Base-by-base conservation (phyloP, 2,888 invertebrate species). In the Glomeris marginata region DNA sequence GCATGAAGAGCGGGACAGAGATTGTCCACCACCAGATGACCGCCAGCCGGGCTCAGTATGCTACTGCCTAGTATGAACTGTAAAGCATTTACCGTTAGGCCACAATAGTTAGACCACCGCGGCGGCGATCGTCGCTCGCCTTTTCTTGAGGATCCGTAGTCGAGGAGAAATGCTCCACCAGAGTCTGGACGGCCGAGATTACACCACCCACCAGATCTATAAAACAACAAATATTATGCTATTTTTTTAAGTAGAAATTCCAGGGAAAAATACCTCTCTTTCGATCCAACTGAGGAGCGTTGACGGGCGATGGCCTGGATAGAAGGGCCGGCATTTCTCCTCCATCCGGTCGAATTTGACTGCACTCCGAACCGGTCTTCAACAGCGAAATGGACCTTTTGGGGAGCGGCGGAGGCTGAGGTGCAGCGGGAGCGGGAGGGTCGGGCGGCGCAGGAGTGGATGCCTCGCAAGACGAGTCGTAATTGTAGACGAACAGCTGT, bases 1-100 rank as follows among this genome's bases (percentile, higher is more conserved):
- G 82, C 80, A 59, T 86, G 84, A 35, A 92, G 69, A 10, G 88
- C 82, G 1, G 88, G 86, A 63, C 88, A 88, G 37, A 91, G 69
- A 42, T 76, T 76, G 48, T 78, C 78, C 28, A 87, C 68, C 22
- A 83, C 80, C 45, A 84, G 73, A 64, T 81, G 80, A 6, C 66
- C 66, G 28, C 64, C 56, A 40, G 59, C 61, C 21, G 64, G 61
- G 3, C 59, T 62, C 54, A 63, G 41, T 21, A 41, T 47, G 34
- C 48, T 44, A 34, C 47, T 53, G 2, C 53, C 53, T 5, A 51
- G 33, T 10, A 49, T 35, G 37, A 53, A 51, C 53, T 53, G 37
- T 6, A 20, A 38, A n/a, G 13, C 2, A 47, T 36, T 8, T 3
- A 42, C n/a, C n/a, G 20, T 42, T n/a, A n/a, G n/a, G n/a, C n/a